Evolutionary conservation across 2,888 invertebrate species (phyloP).

Genomic region (Sarcophaga rosellei): DNA sequence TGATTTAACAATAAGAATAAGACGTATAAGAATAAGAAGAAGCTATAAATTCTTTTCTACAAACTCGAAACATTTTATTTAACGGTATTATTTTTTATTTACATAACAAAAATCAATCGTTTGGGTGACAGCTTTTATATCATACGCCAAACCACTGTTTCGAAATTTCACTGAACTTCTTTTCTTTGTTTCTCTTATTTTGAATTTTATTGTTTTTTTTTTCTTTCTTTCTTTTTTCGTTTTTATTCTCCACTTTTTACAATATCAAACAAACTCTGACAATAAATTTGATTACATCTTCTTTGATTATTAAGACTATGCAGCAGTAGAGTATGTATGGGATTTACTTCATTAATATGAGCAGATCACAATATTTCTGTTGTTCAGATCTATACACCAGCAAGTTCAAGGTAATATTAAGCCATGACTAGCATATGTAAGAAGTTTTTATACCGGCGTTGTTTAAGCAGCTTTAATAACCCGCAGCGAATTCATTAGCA

Average conservation of each 20-base stretch:
- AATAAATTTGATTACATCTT: not conserved
- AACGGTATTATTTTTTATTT: slow-evolving; percentile 28
- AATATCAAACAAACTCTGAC: slow-evolving; percentile 6
- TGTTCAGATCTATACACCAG: slow-evolving; percentile 73
- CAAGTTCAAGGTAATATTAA: slow-evolving; percentile 82
- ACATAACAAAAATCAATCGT: not conserved
- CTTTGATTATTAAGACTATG: too few relatives aligned
- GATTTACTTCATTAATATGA: too few relatives aligned
- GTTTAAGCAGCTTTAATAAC: slow-evolving; percentile 36
- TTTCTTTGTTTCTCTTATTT: not conserved
- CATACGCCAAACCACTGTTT: too few relatives aligned
- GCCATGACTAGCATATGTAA: slow-evolving; percentile 80
- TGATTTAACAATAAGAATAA: slow-evolving; percentile 29
- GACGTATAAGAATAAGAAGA: not conserved
- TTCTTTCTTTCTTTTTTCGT: not conserved
- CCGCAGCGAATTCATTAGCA: not conserved
- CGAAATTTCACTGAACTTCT: not conserved
- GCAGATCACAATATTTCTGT: not conserved
- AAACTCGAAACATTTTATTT: slow-evolving; percentile 30
- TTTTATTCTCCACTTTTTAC: slow-evolving; percentile 1
- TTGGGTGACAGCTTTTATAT: not conserved
- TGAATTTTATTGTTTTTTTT: not conserved
- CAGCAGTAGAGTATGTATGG: too few relatives aligned
- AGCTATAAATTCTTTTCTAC: not conserved
- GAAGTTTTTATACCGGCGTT: slow-evolving; percentile 79